Conservation (phyloP, 53 echinoderm and acorn worm genomes). For the Mesocentrotus franciscanus region DNA sequence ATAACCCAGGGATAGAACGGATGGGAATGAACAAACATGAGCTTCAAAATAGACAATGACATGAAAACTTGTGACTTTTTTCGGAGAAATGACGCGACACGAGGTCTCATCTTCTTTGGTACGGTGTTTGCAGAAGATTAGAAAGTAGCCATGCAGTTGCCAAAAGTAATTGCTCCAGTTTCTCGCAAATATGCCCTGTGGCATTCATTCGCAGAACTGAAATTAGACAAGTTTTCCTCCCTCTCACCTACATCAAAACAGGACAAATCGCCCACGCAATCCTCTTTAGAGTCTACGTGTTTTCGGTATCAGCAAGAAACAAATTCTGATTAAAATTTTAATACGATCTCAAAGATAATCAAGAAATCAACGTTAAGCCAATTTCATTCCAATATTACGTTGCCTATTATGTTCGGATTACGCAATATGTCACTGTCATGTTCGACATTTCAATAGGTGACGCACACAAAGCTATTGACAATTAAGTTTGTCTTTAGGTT, state of each 20-base stretch:
- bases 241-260: not conserved
- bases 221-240: not conserved
- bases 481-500: too few species aligned
- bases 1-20: too few species aligned
- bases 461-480: too few species aligned
- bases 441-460: too few species aligned
- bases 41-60: not conserved
- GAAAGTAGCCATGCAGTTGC: conserved; percentile 2
- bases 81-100: not conserved
- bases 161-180: conserved; percentile 25
- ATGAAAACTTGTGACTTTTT: not conserved
- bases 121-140: not conserved
- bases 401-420: too few species aligned
- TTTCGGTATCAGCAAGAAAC: too few species aligned
- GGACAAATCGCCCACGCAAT: not conserved
- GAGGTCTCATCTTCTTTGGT: not conserved
- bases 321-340: too few species aligned
- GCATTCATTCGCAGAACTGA: not conserved
- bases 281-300: not conserved
- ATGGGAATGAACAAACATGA: too few species aligned
- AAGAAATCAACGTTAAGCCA: too few species aligned
- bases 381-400: too few species aligned
- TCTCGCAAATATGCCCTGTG: not conserved
- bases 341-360: too few species aligned
- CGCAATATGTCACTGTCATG: too few species aligned